Percentiles rank a stretch among this genome's conserved stretches.
Conservation (phyloP, 2,113 vertebrate genomes). For the Marmota flaviventris region DNA sequence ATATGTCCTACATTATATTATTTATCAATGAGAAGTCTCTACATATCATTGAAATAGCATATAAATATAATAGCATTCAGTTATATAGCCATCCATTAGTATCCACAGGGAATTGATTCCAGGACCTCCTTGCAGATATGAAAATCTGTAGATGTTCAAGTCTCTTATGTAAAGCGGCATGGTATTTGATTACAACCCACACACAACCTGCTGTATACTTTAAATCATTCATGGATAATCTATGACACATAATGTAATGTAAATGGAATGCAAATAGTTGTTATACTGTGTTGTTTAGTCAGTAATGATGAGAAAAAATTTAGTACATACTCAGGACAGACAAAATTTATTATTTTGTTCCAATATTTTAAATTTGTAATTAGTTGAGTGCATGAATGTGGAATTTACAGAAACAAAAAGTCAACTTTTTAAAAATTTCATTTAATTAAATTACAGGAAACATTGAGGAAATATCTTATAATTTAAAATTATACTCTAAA, state of each 20-base stretch:
- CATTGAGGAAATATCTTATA: neutral
- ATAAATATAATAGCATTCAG: neutral
- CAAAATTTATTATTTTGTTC: too few species aligned
- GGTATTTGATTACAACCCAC: neutral
- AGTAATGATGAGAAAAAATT: neutral
- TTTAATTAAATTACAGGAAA: neutral
- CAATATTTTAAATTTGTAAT: neutral
- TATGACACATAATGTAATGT: neutral
- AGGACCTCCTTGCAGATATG: neutral
- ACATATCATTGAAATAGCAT: neutral
- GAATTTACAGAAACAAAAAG: neutral
- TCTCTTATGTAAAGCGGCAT: neutral
- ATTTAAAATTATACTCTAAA: neutral
- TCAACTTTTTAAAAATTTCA: neutral
- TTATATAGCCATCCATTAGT: neutral
- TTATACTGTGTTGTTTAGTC: neutral
- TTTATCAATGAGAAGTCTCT: neutral
- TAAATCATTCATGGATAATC: neutral
- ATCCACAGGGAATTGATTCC: neutral
- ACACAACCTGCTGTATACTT: neutral
- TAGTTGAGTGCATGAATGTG: neutral
- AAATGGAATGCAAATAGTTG: neutral
- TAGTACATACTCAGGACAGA: too few species aligned
- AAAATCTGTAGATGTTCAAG: neutral
- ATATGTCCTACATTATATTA: neutral